Evolutionary conservation across 2,888 invertebrate genomes (phyloP), one percentile per base, ranked within the genome.

Genomic region (Zaprionus lineosus): DNA sequence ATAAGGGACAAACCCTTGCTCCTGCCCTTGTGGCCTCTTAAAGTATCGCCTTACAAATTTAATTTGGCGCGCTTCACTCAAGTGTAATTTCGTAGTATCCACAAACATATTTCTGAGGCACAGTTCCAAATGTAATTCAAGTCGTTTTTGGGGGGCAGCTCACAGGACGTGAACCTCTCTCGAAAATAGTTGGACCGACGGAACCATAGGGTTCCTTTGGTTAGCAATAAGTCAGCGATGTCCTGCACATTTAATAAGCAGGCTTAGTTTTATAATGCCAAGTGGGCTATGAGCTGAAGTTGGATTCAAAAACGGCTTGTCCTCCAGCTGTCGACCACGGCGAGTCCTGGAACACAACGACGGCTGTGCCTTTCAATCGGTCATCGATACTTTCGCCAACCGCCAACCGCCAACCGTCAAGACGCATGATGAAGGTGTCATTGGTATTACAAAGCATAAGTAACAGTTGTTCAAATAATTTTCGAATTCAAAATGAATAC

Each of bases 61-160:
- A 86, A 86, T 86, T 88, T 86, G 84, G 87, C 87, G 85, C 86
- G 82, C 86, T 88, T 66, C 81, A 77, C 73, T 88, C 86, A 88
- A 81, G 85, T 84, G 87, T 79, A 76, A 51, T 73, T 76, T 63
- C 56, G 58, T 53, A 58, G 71, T 72, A 71, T 68, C 65, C 74
- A 74, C 70, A 67, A 62, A 73, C 57, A 59, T 71, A 83, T 76
- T 65, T 66, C 55, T 40, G 50, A 66, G 71, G 44, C 58, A 57
- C 75, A 77, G 69, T 83, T 69, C 58, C 61, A 63, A 70, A 51
- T 79, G 87, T 74, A 88, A 88, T 71, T 88, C 71, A 83, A 88
- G 76, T 77, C 75, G 85, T 64, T 59, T 58, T 52, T 53, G 31
- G 50, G 55, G 47, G 41, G 40, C 33, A 34, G 28, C 12, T 47